Percentiles rank a stretch among this genome's conserved stretches.
Conservation (phyloP, 2,113 vertebrate species). For the Poecilia latipinna region DNA sequence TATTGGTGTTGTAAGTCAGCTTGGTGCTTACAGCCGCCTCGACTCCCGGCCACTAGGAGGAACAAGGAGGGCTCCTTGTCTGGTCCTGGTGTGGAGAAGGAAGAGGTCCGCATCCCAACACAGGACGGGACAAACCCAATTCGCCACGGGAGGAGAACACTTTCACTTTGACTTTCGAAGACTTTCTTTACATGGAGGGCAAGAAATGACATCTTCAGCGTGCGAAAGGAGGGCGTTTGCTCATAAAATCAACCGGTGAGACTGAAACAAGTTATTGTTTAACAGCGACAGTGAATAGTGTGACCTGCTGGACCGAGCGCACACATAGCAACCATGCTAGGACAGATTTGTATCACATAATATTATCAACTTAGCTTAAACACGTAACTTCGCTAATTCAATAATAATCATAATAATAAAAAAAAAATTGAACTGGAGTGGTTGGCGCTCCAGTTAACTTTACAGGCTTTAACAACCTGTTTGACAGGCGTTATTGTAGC, state of each 20-base stretch:
- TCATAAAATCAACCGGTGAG: constrained; percentile 91
- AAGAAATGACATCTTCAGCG: constrained; percentile 77
- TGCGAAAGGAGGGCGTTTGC: constrained; percentile 90
- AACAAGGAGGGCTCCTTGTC: constrained; percentile 63
- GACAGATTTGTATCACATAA: constrained; percentile 3
- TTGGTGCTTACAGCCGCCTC: constrained; percentile 16
- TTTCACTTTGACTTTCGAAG: constrained; percentile 45
- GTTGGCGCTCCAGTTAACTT: not conserved
- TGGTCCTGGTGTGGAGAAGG: constrained; percentile 67
- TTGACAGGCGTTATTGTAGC: not conserved
- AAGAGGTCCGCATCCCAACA: constrained; percentile 62
- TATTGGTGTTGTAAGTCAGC: rapidly evolving
- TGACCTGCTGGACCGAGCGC: constrained; percentile 49
- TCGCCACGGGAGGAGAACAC: not conserved
- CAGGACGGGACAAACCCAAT: constrained; percentile 34
- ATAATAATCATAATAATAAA: not conserved
- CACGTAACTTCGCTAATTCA: not conserved
- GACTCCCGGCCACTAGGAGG: constrained; percentile 77
- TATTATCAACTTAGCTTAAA: not conserved
- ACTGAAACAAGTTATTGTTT: constrained; percentile 49
- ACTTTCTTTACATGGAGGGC: constrained; percentile 62
- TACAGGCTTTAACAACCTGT: not conserved
- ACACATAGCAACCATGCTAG: constrained; percentile 59
- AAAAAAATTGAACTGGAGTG: not conserved
- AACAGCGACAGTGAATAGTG: constrained; percentile 27